Evolutionary conservation across 2,113 vertebrate species (phyloP).

Genomic region (Hepsetus odoe): DNA sequence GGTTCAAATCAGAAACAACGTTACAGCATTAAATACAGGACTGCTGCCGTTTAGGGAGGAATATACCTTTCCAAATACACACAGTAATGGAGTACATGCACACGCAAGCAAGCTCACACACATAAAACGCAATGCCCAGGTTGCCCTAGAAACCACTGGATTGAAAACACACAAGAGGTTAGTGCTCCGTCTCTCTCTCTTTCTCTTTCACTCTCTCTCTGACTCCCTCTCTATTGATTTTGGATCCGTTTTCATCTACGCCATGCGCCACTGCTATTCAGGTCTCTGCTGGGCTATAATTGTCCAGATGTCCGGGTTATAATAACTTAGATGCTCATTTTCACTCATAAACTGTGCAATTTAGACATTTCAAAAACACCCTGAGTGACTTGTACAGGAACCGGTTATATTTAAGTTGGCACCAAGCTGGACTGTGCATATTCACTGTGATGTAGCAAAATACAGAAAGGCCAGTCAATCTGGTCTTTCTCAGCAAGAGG

Average conservation of each 20-base stretch:
- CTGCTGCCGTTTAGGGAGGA: not conserved
- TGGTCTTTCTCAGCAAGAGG: not conserved
- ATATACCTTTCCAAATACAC: not conserved
- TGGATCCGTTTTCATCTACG: constrained; percentile 17
- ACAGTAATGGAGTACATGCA: not conserved
- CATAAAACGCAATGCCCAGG: constrained; percentile 10
- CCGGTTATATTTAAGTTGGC: constrained; percentile 9
- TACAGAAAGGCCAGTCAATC: not conserved
- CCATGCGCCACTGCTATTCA: constrained; percentile 16
- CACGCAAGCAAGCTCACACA: constrained; percentile 40
- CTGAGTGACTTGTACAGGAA: not conserved
- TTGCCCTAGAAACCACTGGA: constrained; percentile 48
- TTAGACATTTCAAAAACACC: not conserved
- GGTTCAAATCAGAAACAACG: not conserved
- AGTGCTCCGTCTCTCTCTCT: constrained; percentile 6
- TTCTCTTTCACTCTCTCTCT: constrained; percentile 8
- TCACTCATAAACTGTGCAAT: not conserved
- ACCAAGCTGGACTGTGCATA: not conserved
- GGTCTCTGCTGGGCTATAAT: not conserved
- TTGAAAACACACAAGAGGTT: constrained; percentile 6
- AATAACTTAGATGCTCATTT: constrained; percentile 2
- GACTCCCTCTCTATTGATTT: constrained; percentile 37
- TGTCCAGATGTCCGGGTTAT: not conserved
- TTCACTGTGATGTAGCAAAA: not conserved
- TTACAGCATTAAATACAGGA: too few species aligned